A percentile compares a stretch with the other conserved stretches of the same genome.
These are phyloP conservation scores for Orchesella flavescens DNA, from an alignment of 2,888 invertebrate species.

Conservation along the genomic window DNA sequence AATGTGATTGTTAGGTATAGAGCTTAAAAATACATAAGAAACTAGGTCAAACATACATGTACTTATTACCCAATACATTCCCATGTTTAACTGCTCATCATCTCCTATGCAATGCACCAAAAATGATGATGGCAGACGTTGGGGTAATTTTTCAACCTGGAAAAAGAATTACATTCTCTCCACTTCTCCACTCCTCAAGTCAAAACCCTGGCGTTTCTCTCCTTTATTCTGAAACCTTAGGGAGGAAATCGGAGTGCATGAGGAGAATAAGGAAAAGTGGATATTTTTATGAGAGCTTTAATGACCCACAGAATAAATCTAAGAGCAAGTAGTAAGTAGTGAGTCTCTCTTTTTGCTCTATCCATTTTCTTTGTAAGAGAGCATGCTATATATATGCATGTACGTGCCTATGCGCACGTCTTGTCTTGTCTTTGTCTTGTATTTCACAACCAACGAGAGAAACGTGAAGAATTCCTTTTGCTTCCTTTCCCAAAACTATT, in stretches of 20 bases:
- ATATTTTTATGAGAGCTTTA: constrained; percentile 54
- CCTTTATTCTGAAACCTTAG: background rate
- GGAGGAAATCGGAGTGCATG: background rate
- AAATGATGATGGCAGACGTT: background rate
- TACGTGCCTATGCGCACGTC: too few relatives aligned
- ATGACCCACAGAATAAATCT: constrained; percentile 61
- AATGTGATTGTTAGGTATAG: too few relatives aligned
- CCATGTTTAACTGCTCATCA: background rate
- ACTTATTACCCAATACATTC: background rate
- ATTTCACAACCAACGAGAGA: constrained; percentile 2
- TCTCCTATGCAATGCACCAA: background rate
- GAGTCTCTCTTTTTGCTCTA: constrained; percentile 18
- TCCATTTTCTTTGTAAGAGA: too few relatives aligned
- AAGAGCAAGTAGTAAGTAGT: constrained; percentile 38
- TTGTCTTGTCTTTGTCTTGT: background rate
- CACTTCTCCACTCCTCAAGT: background rate
- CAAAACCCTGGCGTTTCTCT: constrained; percentile 15
- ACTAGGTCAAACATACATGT: too few relatives aligned
- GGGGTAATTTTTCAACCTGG: background rate
- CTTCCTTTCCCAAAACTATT: background rate
- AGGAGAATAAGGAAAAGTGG: constrained; percentile 18
- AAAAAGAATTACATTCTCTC: background rate
- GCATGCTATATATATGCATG: too few relatives aligned
- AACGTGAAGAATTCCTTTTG: background rate
- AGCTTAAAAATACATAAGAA: too few relatives aligned